Conservation (phyloP, 2,797 vertebrate species). For the Okamejei kenojei region DNA sequence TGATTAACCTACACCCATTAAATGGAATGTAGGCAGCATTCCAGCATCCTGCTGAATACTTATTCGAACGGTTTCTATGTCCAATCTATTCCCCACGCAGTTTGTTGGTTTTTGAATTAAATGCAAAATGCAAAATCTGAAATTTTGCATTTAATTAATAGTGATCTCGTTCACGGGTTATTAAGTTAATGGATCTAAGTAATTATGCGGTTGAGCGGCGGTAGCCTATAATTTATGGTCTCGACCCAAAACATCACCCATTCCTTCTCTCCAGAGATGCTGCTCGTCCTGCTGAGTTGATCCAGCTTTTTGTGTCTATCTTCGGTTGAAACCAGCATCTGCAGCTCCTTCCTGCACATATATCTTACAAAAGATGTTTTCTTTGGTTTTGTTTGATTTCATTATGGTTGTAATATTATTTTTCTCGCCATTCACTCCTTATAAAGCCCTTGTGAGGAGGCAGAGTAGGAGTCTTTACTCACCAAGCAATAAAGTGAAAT, state of each 20-base stretch:
- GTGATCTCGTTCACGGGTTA: background rate
- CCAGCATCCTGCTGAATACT: background rate
- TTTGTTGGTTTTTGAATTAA: no score
- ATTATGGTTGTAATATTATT: background rate
- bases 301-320: no score
- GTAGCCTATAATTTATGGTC: background rate
- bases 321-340: no score
- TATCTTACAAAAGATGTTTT: background rate
- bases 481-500: conserved; percentile 4
- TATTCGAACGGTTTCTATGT: background rate
- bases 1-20: background rate
- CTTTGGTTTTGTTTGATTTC: background rate
- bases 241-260: no score
- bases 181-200: background rate
- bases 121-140: no score
- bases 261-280: no score
- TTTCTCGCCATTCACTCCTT: background rate
- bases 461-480: background rate
- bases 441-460: background rate
- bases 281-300: no score
- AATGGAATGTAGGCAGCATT: background rate
- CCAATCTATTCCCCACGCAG: background rate
- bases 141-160: background rate
- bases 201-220: background rate
- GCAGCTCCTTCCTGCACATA: no score